Evolutionary conservation across 2,888 invertebrate genomes (phyloP).

Genomic region (Cyaniris semiargus): DNA sequence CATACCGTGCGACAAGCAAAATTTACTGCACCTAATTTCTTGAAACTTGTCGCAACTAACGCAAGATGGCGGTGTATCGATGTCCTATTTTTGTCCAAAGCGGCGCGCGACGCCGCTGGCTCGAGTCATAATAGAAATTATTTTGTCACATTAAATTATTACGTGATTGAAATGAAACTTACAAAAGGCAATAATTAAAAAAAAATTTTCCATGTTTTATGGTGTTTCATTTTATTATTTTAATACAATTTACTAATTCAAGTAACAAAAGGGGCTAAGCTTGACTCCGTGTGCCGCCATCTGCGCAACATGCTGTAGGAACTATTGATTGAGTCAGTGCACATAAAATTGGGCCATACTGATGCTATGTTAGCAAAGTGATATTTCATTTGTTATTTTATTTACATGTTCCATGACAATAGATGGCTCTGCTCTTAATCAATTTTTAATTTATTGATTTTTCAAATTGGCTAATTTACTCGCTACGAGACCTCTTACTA

Average conservation of each 20-base stretch:
- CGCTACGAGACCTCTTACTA: too few relatives aligned
- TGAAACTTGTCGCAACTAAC: constrained; percentile 66
- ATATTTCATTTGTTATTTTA: constrained; percentile 31
- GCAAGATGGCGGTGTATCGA: constrained; percentile 75
- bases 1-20: constrained; percentile 45
- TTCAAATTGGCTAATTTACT: not conserved
- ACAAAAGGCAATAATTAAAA: not conserved
- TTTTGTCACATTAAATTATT: constrained; percentile 16
- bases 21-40: constrained; percentile 59
- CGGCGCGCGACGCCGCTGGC: constrained; percentile 39
- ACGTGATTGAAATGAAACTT: not conserved
- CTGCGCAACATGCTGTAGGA: constrained; percentile 46
- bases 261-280: constrained; percentile 25
- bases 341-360: constrained; percentile 18
- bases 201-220: not conserved
- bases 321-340: constrained; percentile 30
- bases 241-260: not conserved
- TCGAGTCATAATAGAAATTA: constrained; percentile 41
- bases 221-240: not conserved
- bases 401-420: constrained; percentile 49
- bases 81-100: constrained; percentile 47
- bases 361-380: constrained; percentile 21
- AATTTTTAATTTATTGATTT: constrained; percentile 17
- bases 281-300: constrained; percentile 60
- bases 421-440: constrained; percentile 56